Evolutionary conservation across 2,888 invertebrate genomes (phyloP).

Genomic region (Polydesmus complanatus): DNA sequence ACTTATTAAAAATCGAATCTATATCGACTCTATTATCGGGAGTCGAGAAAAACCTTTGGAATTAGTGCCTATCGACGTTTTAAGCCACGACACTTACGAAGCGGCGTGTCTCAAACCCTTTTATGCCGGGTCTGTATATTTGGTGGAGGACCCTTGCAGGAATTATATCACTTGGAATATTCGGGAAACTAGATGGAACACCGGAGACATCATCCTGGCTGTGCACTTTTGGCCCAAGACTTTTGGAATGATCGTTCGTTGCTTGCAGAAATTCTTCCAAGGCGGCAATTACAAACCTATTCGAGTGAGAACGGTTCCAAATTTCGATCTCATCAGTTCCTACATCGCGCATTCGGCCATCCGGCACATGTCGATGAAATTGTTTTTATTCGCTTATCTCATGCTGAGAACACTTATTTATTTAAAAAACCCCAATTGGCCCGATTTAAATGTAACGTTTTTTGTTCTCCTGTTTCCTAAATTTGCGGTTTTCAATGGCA

Average conservation of each 20-base stretch:
- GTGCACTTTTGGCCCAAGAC: conserved; percentile 19
- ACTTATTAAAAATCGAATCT: conserved; percentile 16
- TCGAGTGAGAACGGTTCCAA: conserved; percentile 14
- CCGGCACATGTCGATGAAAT: conserved; percentile 19
- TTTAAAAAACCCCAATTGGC: conserved; percentile 15
- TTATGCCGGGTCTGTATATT: conserved; percentile 15
- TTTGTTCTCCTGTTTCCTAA: conserved; percentile 17
- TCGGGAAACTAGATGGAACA: conserved; percentile 19
- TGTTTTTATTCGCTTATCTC: conserved; percentile 12
- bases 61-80: conserved; percentile 16
- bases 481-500: conserved; percentile 18
- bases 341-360: conserved; percentile 19
- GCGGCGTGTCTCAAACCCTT: conserved; percentile 17
- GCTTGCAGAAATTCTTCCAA: conserved; percentile 13
- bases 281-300: conserved; percentile 8
- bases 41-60: conserved; percentile 13
- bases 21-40: conserved; percentile 18
- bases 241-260: conserved; percentile 14
- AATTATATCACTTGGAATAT: conserved; percentile 19
- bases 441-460: conserved; percentile 17
- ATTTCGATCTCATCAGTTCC: conserved; percentile 18
- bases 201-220: conserved; percentile 17
- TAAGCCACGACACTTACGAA: conserved; percentile 19
- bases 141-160: conserved; percentile 17
- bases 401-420: conserved; percentile 16